phyloP scores from a whole-genome alignment of 1,140 invertebrate species.

The Tenebrio molitor region DNA sequence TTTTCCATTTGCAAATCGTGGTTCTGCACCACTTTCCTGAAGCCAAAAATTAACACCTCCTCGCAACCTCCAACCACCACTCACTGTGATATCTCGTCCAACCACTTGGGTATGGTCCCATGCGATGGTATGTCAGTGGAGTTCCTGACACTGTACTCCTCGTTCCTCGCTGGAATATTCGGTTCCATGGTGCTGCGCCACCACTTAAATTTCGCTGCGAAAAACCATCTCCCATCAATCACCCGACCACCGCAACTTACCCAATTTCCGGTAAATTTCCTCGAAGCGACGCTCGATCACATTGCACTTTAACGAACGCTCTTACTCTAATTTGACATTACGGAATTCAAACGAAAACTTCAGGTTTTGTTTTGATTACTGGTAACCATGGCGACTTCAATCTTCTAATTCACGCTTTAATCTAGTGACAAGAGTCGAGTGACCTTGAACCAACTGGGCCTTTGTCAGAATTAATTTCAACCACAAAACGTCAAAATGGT shows the following conservation, averaged over 20 bases:
- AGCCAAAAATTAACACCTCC: background rate
- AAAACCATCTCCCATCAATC: background rate
- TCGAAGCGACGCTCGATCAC: background rate
- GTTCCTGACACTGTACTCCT: slow-evolving; percentile 4
- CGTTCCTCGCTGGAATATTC: background rate
- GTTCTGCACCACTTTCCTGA: slow-evolving; percentile 5
- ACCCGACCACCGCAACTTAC: background rate
- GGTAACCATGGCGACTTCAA: background rate
- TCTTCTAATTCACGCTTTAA: slow-evolving; percentile 1
- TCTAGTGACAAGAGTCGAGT: background rate
- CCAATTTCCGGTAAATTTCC: background rate
- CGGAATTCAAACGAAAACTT: slow-evolving; percentile 5
- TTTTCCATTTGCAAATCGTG: background rate
- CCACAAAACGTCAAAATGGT: no score
- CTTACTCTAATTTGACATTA: slow-evolving; percentile 17
- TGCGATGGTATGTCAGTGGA: slow-evolving; percentile 6
- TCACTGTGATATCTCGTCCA: slow-evolving; percentile 55
- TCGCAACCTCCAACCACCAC: background rate
- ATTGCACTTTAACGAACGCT: slow-evolving; percentile 1
- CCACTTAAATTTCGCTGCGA: slow-evolving; percentile 18
- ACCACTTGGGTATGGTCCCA: slow-evolving; percentile 51
- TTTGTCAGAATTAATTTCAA: no score
- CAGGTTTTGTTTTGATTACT: slow-evolving; percentile 2
- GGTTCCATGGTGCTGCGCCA: slow-evolving; percentile 11
- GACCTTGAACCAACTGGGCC: no score